These are phyloP conservation scores for Volucella bombylans DNA, from an alignment of 2,888 invertebrate genomes.

Conservation along the genomic window DNA sequence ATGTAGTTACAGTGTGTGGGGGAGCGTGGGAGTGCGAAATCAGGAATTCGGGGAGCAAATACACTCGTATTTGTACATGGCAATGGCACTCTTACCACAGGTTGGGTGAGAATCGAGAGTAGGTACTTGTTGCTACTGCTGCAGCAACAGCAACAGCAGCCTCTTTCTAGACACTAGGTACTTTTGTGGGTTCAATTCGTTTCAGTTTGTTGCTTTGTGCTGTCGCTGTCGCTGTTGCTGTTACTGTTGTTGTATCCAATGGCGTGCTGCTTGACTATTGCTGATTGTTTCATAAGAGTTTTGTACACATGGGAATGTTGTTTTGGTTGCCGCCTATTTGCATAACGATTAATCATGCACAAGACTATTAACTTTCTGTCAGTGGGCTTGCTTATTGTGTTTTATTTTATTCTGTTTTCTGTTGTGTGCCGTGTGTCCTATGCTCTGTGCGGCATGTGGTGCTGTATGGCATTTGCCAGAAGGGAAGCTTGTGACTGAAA, in stretches of 20 bases:
- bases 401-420: background rate
- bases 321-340: constrained; percentile 70
- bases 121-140: constrained; percentile 50
- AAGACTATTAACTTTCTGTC: constrained; percentile 58
- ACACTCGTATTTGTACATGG: background rate
- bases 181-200: constrained; percentile 13
- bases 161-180: constrained; percentile 30
- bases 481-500: too few relatives aligned
- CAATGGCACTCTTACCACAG: constrained; percentile 14
- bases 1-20: background rate
- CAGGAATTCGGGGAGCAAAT: constrained; percentile 23
- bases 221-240: too few relatives aligned
- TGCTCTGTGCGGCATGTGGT: too few relatives aligned
- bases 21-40: background rate
- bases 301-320: constrained; percentile 53
- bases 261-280: constrained; percentile 35
- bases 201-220: constrained; percentile 3
- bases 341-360: constrained; percentile 68
- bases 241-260: constrained; percentile 44
- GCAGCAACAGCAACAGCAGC: constrained; percentile 20
- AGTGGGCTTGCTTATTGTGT: constrained; percentile 24
- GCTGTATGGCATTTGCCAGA: too few relatives aligned
- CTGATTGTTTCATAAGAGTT: constrained; percentile 65
- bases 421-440: too few relatives aligned
- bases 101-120: background rate